These are phyloP conservation scores for Venusia cambrica DNA, from an alignment of 2,888 invertebrate species.

Conservation along the genomic window DNA sequence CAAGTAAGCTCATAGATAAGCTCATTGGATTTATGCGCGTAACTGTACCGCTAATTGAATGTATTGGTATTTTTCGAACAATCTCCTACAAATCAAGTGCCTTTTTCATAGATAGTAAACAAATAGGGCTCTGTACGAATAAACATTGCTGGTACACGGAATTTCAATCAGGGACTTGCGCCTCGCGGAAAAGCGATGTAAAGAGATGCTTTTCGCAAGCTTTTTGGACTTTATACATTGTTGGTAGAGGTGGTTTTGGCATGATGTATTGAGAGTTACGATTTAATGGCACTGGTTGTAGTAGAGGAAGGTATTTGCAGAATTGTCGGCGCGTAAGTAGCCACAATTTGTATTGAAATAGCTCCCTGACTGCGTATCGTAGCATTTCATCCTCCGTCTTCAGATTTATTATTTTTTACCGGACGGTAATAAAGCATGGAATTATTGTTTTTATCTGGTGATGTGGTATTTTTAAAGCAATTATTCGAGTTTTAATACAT, in stretches of 20 bases:
- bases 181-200: conserved; percentile 8
- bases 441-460: conserved; percentile 79
- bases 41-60: conserved; percentile 70
- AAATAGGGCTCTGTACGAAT: conserved; percentile 63
- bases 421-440: conserved; percentile 69
- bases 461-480: conserved; percentile 75
- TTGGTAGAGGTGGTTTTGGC: conserved; percentile 29
- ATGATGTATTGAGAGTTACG: conserved; percentile 19
- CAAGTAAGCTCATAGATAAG: conserved; percentile 32
- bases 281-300: conserved; percentile 37
- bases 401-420: conserved; percentile 78
- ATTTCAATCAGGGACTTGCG: conserved; percentile 69
- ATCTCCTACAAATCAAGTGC: conserved; percentile 24
- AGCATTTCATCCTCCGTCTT: conserved; percentile 68
- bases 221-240: not conserved
- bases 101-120: conserved; percentile 65
- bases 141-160: conserved; percentile 76
- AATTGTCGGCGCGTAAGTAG: conserved; percentile 77
- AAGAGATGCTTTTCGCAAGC: not conserved
- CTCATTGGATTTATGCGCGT: conserved; percentile 55
- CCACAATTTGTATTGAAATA: conserved; percentile 80
- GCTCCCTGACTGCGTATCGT: conserved; percentile 73
- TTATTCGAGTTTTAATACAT: conserved; percentile 72
- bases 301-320: conserved; percentile 76
- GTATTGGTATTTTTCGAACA: conserved; percentile 40